phyloP scores from a whole-genome alignment of 2,797 vertebrate species.

The Hypotaenidia philippensis region DNA sequence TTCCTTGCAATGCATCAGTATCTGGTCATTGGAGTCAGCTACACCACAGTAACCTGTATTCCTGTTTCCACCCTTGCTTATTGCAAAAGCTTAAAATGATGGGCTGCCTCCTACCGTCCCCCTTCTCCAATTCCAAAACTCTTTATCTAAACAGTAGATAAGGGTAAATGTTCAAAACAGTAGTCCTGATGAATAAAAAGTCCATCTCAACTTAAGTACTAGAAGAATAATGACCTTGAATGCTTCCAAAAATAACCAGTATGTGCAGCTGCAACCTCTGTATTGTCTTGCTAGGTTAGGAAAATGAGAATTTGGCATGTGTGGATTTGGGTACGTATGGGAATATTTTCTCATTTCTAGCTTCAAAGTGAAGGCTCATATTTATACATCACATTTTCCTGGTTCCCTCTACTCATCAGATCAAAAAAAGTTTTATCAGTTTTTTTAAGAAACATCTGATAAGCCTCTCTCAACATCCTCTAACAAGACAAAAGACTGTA shows the following conservation, averaged over 20 bases:
- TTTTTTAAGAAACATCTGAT: neutral
- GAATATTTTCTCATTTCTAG: neutral
- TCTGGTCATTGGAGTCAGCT: neutral
- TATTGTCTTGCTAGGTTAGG: neutral
- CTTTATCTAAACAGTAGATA: neutral
- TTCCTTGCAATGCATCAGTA: neutral
- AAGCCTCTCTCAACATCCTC: neutral
- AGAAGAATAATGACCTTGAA: neutral
- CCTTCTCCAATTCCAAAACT: neutral
- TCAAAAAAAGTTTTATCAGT: neutral
- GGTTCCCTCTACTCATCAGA: neutral
- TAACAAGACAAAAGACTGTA: neutral
- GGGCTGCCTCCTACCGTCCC: fast-evolving
- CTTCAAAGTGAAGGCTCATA: neutral
- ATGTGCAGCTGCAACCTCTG: neutral
- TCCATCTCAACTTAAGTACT: neutral
- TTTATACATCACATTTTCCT: neutral
- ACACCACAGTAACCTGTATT: neutral
- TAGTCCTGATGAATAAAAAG: neutral
- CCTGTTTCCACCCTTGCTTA: neutral
- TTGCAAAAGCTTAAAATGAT: neutral
- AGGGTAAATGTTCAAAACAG: neutral
- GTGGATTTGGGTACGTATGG: neutral
- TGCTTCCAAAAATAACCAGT: neutral
- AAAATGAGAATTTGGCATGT: neutral